Percentiles rank a stretch among this genome's conserved stretches.
phyloP scores from a whole-genome alignment of 2,888 invertebrate species.

The Nesidiocoris tenuis region DNA sequence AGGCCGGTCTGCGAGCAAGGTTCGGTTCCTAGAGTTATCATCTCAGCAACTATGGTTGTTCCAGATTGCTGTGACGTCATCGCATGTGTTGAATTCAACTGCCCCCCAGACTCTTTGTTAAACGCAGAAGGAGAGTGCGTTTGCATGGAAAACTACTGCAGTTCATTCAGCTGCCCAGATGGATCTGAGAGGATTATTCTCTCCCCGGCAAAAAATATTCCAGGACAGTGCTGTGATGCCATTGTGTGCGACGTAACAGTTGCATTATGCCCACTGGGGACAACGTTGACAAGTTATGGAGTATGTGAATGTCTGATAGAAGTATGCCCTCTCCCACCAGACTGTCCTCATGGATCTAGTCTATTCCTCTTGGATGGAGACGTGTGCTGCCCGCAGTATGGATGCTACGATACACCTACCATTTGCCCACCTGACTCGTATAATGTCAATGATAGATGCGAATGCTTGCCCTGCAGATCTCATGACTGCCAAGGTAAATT shows the following conservation, averaged over 20 bases:
- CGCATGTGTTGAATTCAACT: not conserved
- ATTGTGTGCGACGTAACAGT: no score
- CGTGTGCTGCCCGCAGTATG: not conserved
- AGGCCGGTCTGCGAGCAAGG: not conserved
- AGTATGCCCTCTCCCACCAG: no score
- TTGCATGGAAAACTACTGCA: not conserved
- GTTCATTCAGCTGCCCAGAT: not conserved
- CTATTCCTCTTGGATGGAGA: no score
- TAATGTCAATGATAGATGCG: not conserved
- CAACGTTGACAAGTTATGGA: no score
- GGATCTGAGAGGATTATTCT: no score
- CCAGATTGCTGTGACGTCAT: conserved; percentile 3
- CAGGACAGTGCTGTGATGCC: no score
- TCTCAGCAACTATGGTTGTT: not conserved
- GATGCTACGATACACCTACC: not conserved
- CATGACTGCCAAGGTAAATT: not conserved
- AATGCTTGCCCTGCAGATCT: not conserved
- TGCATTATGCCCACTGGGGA: no score
- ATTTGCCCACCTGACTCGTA: not conserved
- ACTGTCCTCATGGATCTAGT: no score
- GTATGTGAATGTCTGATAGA: no score
- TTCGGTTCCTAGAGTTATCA: not conserved
- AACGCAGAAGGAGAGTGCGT: conserved; percentile 1
- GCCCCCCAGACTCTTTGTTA: not conserved
- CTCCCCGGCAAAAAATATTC: no score